phyloP scores from a whole-genome alignment of 2,113 vertebrate genomes.

The Poicephalus gulielmi region DNA sequence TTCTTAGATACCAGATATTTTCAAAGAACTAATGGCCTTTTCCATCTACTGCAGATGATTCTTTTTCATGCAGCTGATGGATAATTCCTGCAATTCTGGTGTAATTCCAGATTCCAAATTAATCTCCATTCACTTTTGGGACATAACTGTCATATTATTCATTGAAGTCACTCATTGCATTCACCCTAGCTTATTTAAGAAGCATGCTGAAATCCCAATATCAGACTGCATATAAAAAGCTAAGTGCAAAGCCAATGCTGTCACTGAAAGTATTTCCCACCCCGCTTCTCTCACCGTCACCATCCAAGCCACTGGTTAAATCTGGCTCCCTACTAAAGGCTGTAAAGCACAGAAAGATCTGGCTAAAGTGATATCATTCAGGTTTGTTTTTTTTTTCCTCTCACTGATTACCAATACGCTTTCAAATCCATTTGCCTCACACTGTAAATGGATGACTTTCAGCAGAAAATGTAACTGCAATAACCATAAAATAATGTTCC shows the following conservation, averaged over 20 bases:
- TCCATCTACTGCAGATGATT: conserved; percentile 18
- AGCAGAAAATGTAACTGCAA: background rate
- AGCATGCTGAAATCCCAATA: background rate
- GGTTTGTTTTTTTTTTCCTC: too few species aligned
- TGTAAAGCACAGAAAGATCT: background rate
- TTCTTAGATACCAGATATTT: background rate
- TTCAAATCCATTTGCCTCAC: background rate
- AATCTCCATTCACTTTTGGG: conserved; percentile 27
- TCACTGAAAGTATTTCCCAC: background rate
- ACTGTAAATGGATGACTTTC: background rate
- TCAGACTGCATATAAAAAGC: background rate
- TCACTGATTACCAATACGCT: background rate
- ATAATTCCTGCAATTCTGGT: conserved; percentile 35
- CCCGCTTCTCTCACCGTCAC: background rate
- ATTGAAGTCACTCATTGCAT: conserved; percentile 41
- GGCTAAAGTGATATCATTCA: background rate
- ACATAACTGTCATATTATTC: background rate
- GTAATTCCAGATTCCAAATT: conserved; percentile 45
- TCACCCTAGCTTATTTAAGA: background rate
- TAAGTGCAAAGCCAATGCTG: background rate
- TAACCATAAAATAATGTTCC: background rate
- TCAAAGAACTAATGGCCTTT: conserved; percentile 28
- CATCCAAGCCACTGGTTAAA: background rate
- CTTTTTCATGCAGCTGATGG: conserved; percentile 20
- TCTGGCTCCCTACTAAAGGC: background rate